Evolutionary conservation across 2,888 invertebrate species (phyloP), one percentile per base, ranked within the genome.

Genomic region (Selenia dentaria): DNA sequence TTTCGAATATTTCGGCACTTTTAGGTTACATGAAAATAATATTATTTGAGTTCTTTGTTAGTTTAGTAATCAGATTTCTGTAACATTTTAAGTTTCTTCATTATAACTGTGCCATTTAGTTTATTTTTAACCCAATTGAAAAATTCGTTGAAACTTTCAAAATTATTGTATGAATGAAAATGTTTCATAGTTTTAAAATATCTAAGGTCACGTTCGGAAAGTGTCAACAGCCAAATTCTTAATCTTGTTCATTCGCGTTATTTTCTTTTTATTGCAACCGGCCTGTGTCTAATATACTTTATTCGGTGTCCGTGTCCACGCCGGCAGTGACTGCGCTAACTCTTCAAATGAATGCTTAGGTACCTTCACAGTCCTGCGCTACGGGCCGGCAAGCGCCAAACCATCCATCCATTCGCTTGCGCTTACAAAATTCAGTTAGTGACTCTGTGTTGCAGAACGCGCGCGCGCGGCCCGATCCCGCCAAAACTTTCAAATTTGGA

Each of bases 391-490:
- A 44, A 64, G 59, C 64, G 75, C 79, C 78, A 72, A 79, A 74
- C 74, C 80, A 74, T 74, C 74, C 80, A 74, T 74, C 74, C 80
- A 74, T 74, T 74, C 76, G 79, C 72, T 64, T 74, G 79, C 84
- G 83, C 83, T 79, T 74, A 84, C 87, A 81, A 85, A 86, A 86
- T 82, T 90, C 85, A 89, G 88, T 88, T 83, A 41, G 49, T 28
- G 36, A 45, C 55, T 43, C 43, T 66, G 83, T 78, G 79, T 72
- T 74, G 82, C 71, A 77, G 78, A 78, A 76, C 82, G 85, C 82
- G 79, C 76, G 85, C 86, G 89, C 85, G 77, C 86, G 85, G 83
- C 84, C 80, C 70, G 57, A 69, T 70, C 68, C 80, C 84, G 82
- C 78, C 81, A 64, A 84, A 85, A 77, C 70, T 83, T 85, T 81